Evolutionary conservation across 1,140 invertebrate species (phyloP), one percentile per base, ranked within the genome.

Genomic region (Brachionus paranguensis): DNA sequence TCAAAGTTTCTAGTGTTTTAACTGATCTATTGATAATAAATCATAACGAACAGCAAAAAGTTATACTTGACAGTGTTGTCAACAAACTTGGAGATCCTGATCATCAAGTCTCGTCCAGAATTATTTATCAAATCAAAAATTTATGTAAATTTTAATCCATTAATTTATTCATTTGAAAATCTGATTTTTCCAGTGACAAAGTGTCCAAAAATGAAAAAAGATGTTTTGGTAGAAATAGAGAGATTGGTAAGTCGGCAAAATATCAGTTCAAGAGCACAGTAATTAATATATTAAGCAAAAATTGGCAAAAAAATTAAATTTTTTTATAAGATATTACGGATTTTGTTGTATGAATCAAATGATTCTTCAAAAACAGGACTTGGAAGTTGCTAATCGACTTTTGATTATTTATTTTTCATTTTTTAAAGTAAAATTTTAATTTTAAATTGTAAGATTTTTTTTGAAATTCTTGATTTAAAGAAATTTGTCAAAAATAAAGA

Each of bases 51-150:
- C 45, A 72, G 14, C 45, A 84, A 29, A 68, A 74, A 55, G n/a
- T 70, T 14, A 50, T 84, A 11, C 45, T 84, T 20, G 60, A 70
- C 0, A 91, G 93, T 86, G 89, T 99, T 29, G 93, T 98, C 0
- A 99, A 99, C 87, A 99, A 99, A 90, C 90, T 99, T 14, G 97
- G 97, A 53, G 96, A 99, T 90, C 96, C 96, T 1, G 91, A 92
- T 1, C 92, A 93, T 84, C 94, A 95, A 88, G 92, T 98, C 0
- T 94, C 94, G 0, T 94, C 95, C 0, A 95, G 95, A 89, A 92
- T 93, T 0, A 92, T 95, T 47, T 94, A 95, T 89, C 93, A 95
- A 86, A 90, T 99, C n/a, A 93, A 92, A 55, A 93, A 94, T 86
- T 88, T 98, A 1, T 89, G 97, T n/a, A 86, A 85, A 85, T 74